Base-by-base conservation (phyloP, 2,797 vertebrate species). In the Megalops cyprinoides region DNA sequence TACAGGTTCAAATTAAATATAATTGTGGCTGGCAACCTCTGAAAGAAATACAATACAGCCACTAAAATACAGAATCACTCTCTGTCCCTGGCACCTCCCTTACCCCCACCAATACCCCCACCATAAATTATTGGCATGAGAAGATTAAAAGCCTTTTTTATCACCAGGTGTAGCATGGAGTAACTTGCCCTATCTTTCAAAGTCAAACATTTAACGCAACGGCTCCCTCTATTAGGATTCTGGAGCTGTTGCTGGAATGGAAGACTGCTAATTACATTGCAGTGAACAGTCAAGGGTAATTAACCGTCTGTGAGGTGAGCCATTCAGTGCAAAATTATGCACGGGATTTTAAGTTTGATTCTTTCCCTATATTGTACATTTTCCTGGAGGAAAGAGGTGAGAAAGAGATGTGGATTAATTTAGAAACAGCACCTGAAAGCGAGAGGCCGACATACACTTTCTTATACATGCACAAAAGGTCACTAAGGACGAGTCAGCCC, bases 271-370 rank as follows among this genome's bases (percentile, higher is more conserved):
- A 91, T 92, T 83, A 88, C 78, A 85, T 81, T 77, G 82, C 89
- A 75, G 82, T 79, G 84, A 90, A 85, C 87, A 87, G 87, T 88
- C 87, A 85, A 84, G 90, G 87, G 85, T 88, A 90, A 92, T 92
- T 92, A 92, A 84, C 75, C 87, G 79, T 56, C 79, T 83, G 81
- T 77, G 51, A 87, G 85, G 85, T 88, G 86, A 87, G 84, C 83
- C 42, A 39, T 60, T 83, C 78, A 5, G 12, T 84, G 81, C 82
- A 79, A 87, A 88, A 55, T 89, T 81, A 90, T 81, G 69, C 84
- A 82, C 69, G 2, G 37, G 55, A 79, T 79, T 84, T 85, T 65
- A 79, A 83, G 69, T 81, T 79, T 67, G 56, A 86, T 76, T 82
- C 80, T 82, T n/a, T n/a, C n/a, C 56, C 58, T 76, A 62, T 78